Percentiles rank a stretch among this genome's conserved stretches.
phyloP scores from a whole-genome alignment of 2,888 invertebrate genomes.

The Eupeodes luniger region DNA sequence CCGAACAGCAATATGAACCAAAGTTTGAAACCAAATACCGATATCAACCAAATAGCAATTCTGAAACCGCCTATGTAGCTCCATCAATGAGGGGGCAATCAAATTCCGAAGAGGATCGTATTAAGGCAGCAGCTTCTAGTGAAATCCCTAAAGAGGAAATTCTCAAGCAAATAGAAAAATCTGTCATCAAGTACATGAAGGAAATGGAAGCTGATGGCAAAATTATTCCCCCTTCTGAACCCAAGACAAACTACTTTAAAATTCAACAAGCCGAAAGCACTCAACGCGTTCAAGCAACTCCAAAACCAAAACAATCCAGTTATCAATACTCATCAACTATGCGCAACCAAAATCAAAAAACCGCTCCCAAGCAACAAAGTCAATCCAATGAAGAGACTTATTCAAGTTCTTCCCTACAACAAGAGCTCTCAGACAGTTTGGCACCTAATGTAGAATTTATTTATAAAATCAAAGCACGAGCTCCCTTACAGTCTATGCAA shows the following conservation, averaged over 20 bases:
- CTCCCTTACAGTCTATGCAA: conserved; percentile 82
- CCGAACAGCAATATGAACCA: conserved; percentile 69
- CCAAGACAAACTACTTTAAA: conserved; percentile 81
- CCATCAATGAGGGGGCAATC: conserved; percentile 40
- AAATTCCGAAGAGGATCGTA: conserved; percentile 67
- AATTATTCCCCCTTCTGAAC: conserved; percentile 79
- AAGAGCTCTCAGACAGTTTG: conserved; percentile 79
- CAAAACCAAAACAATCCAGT: conserved; percentile 74
- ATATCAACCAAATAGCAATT: conserved; percentile 75
- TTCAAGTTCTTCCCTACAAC: conserved; percentile 51
- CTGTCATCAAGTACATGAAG: conserved; percentile 84
- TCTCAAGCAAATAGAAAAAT: conserved; percentile 83
- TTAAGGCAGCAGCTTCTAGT: conserved; percentile 81
- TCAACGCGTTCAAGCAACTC: conserved; percentile 81
- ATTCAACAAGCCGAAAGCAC: conserved; percentile 79
- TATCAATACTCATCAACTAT: conserved; percentile 50
- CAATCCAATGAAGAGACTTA: conserved; percentile 40
- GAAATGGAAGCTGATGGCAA: conserved; percentile 83
- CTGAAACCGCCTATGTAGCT: conserved; percentile 66
- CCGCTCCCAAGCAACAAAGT: conserved; percentile 42
- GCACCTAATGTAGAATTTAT: conserved; percentile 83
- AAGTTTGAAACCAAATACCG: conserved; percentile 77
- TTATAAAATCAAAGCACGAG: conserved; percentile 82
- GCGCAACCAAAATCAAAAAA: conserved; percentile 67
- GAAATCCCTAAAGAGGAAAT: conserved; percentile 83